phyloP scores from a whole-genome alignment of 2,797 vertebrate genomes.

The Sebastes flavidus region DNA sequence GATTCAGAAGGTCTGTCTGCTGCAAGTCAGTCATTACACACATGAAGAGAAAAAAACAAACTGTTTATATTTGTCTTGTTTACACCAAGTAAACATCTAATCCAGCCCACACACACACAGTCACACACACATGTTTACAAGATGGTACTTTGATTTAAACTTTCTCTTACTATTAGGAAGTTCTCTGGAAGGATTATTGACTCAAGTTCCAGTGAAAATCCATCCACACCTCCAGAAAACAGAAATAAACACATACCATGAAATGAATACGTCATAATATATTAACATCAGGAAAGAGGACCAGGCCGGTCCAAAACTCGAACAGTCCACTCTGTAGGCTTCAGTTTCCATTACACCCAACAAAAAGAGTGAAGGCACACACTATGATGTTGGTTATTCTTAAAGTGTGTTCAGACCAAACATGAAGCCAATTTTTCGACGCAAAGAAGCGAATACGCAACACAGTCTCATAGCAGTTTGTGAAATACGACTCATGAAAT shows the following conservation, averaged over 20 bases:
- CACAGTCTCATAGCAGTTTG: too few species aligned
- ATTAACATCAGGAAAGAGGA: neutral
- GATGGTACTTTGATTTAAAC: too few species aligned
- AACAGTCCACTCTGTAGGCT: neutral
- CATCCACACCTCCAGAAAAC: neutral
- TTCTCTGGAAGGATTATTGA: neutral
- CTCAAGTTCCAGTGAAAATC: neutral
- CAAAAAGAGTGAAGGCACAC: neutral
- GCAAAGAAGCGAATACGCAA: too few species aligned
- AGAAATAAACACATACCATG: neutral
- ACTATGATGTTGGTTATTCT: neutral
- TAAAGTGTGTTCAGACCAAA: neutral
- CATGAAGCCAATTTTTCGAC: neutral
- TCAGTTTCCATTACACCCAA: neutral
- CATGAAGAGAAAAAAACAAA: neutral
- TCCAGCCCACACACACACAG: neutral
- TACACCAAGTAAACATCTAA: conserved; percentile 1
- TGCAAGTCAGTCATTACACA: neutral
- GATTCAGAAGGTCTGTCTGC: neutral
- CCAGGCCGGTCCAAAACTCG: neutral
- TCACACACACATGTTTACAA: neutral
- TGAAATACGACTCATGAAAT: too few species aligned
- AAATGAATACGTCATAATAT: neutral
- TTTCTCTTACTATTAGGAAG: neutral
- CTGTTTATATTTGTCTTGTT: neutral